These are phyloP conservation scores for Chloroceryle amazona DNA, from an alignment of 2,797 vertebrate genomes.

Conservation along the genomic window DNA sequence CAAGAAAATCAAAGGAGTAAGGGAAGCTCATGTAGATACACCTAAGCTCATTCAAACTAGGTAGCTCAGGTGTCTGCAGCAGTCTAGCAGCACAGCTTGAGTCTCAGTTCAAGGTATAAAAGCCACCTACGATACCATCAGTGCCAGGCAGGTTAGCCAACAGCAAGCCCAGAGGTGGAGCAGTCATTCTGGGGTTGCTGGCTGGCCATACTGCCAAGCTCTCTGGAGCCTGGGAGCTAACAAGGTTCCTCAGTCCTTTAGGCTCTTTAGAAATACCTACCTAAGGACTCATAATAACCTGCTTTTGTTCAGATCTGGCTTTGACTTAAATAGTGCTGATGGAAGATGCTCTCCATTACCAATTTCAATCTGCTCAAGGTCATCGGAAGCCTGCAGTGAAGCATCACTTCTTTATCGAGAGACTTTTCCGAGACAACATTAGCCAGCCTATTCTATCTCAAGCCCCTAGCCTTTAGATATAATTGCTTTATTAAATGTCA, in stretches of 20 bases:
- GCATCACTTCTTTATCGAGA: not conserved
- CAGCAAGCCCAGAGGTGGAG: not conserved
- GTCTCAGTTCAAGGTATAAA: not conserved
- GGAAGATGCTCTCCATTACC: not conserved
- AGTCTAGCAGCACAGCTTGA: not conserved
- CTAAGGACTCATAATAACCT: not conserved
- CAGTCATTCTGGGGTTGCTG: not conserved
- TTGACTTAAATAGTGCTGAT: not conserved
- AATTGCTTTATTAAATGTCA: slow-evolving; percentile 67
- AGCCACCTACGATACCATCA: not conserved
- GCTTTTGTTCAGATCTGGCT: not conserved
- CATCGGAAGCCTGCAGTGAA: not conserved
- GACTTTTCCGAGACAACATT: not conserved
- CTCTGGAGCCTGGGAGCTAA: not conserved
- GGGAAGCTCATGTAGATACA: not conserved
- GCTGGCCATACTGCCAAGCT: not conserved
- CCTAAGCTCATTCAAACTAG: not conserved
- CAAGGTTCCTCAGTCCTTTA: not conserved
- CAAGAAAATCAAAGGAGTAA: not conserved
- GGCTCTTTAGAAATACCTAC: not conserved
- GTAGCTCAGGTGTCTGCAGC: not conserved
- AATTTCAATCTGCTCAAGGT: slow-evolving; percentile 43
- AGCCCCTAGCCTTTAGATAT: slow-evolving; percentile 52
- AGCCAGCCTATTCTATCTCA: slow-evolving; percentile 1
- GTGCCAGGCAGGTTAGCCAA: not conserved